phyloP scores from a whole-genome alignment of 2,888 invertebrate species.

The Deilephila elpenor region DNA sequence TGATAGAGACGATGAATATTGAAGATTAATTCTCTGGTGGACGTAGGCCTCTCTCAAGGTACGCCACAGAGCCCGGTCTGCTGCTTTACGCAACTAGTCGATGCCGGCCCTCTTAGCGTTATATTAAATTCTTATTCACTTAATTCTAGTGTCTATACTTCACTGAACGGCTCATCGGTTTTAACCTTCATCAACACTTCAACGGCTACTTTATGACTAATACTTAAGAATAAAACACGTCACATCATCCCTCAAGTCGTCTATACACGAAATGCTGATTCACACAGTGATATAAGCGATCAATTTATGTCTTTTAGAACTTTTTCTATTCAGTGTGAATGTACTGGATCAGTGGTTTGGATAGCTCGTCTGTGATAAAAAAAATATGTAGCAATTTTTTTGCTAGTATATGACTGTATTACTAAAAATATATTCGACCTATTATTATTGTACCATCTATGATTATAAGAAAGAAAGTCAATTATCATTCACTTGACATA shows the following conservation, averaged over 20 bases:
- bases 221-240: neutral
- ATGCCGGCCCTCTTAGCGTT: too few relatives aligned
- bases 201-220: slow-evolving; percentile 15
- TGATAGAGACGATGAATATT: too few relatives aligned
- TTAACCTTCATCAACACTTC: neutral
- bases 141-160: neutral
- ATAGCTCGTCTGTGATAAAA: neutral
- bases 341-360: neutral
- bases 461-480: neutral
- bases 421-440: too few relatives aligned
- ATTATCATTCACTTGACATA: neutral
- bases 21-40: too few relatives aligned
- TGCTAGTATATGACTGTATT: neutral
- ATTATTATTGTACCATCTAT: too few relatives aligned
- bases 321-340: neutral
- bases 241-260: neutral
- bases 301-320: neutral
- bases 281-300: neutral
- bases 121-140: too few relatives aligned
- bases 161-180: neutral
- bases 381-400: neutral
- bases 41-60: too few relatives aligned
- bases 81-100: too few relatives aligned
- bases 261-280: slow-evolving; percentile 5
- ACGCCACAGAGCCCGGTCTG: too few relatives aligned